Conservation (phyloP, 2,888 invertebrate genomes). For the Torymus tubicola region DNA sequence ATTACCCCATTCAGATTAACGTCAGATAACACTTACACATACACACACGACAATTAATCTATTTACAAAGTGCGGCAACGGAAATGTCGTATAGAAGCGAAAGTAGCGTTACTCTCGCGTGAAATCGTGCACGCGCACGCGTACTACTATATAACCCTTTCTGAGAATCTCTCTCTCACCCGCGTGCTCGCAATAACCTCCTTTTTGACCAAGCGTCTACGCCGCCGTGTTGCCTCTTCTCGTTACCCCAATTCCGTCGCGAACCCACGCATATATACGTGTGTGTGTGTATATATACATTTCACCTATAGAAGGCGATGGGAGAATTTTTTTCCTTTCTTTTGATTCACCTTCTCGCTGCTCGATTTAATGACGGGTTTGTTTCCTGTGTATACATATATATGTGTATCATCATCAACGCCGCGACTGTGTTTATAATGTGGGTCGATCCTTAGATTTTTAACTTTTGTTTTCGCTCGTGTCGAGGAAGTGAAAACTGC, state of each 20-base stretch:
- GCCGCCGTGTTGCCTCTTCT: slow-evolving; percentile 11
- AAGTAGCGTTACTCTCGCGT: background rate
- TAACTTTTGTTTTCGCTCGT: slow-evolving; percentile 8
- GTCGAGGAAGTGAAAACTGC: slow-evolving; percentile 35
- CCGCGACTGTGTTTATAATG: slow-evolving; percentile 26
- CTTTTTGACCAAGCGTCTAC: slow-evolving; percentile 40
- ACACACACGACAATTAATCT: no score
- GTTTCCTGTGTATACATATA: background rate
- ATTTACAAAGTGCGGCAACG: no score
- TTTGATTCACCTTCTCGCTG: background rate
- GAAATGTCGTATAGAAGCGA: no score
- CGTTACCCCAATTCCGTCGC: slow-evolving; percentile 44
- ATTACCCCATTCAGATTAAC: no score
- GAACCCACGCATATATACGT: slow-evolving; percentile 25
- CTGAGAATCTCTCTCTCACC: background rate
- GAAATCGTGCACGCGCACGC: slow-evolving; percentile 16
- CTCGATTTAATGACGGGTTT: slow-evolving; percentile 43
- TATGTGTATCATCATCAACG: background rate
- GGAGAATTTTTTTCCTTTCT: slow-evolving; percentile 31
- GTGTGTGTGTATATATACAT: slow-evolving; percentile 18
- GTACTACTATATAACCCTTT: no score
- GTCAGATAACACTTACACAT: no score
- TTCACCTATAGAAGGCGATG: slow-evolving; percentile 25
- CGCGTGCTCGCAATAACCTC: slow-evolving; percentile 38
- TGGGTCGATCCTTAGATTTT: slow-evolving; percentile 36